phyloP scores from a whole-genome alignment of 1,140 invertebrate species.

The Adoxophyes honmai region DNA sequence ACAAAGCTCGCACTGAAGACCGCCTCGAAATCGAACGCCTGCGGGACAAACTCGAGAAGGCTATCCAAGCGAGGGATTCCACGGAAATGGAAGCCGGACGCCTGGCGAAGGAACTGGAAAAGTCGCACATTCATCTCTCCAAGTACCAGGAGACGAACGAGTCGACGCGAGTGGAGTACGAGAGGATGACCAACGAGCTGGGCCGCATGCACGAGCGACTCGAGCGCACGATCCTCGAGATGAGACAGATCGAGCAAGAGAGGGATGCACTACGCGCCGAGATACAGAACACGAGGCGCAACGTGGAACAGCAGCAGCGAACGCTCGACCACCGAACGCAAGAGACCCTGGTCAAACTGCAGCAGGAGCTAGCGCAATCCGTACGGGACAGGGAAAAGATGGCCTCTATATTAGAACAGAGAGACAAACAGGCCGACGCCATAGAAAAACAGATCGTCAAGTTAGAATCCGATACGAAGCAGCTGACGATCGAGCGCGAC shows the following conservation, averaged over 20 bases:
- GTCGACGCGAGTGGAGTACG: conserved; percentile 88
- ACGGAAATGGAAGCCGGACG: conserved; percentile 91
- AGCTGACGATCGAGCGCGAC: conserved; percentile 90
- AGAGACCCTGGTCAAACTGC: conserved; percentile 80
- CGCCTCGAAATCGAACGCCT: conserved; percentile 87
- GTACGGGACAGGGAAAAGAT: conserved; percentile 85
- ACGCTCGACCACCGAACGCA: conserved; percentile 80
- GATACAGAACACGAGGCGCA: conserved; percentile 81
- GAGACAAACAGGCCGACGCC: conserved; percentile 87
- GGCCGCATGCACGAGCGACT: conserved; percentile 87
- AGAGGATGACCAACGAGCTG: conserved; percentile 88
- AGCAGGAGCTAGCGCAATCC: conserved; percentile 84
- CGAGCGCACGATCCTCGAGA: conserved; percentile 82
- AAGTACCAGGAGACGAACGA: conserved; percentile 90
- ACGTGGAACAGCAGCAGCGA: conserved; percentile 82
- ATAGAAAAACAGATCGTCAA: conserved; percentile 90
- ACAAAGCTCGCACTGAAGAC: conserved; percentile 80
- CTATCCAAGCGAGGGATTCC: conserved; percentile 85
- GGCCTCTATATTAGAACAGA: conserved; percentile 84
- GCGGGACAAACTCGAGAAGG: conserved; percentile 91
- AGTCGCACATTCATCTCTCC: conserved; percentile 87
- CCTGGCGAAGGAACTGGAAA: conserved; percentile 91
- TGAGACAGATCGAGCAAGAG: conserved; percentile 83
- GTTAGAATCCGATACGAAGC: conserved; percentile 89
- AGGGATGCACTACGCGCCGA: conserved; percentile 83